phyloP scores from a whole-genome alignment of 2,888 invertebrate genomes.

The Neria commutata region DNA sequence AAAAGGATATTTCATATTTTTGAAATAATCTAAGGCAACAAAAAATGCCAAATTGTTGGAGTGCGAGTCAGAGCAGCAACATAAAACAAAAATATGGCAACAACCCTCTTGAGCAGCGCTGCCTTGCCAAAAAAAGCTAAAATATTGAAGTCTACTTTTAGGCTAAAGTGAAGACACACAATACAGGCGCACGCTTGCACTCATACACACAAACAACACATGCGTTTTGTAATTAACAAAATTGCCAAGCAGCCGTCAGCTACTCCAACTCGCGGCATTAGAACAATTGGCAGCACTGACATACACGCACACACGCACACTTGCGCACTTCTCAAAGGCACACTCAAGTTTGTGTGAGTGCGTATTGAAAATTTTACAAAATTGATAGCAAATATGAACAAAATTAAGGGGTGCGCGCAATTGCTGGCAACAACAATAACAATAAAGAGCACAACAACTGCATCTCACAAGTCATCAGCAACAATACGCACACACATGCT shows the following conservation, averaged over 20 bases:
- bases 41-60: constrained; percentile 4
- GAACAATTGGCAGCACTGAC: constrained; percentile 17
- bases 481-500: too few species aligned
- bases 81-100: constrained; percentile 13
- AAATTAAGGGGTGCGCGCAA: too few species aligned
- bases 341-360: too few species aligned
- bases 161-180: constrained; percentile 30
- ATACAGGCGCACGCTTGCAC: background rate
- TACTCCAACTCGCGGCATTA: constrained; percentile 33
- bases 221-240: constrained; percentile 62
- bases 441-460: too few species aligned
- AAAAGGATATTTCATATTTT: constrained; percentile 26
- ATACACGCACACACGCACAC: constrained; percentile 2
- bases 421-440: too few species aligned
- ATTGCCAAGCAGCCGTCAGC: constrained; percentile 61
- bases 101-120: constrained; percentile 22
- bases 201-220: constrained; percentile 29
- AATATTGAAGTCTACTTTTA: constrained; percentile 16
- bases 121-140: constrained; percentile 12
- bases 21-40: constrained; percentile 25
- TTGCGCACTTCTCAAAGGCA: too few species aligned
- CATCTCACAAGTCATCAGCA: too few species aligned
- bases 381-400: too few species aligned
- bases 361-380: too few species aligned
- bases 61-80: constrained; percentile 17